Base-by-base conservation (phyloP, 30 jellyfish, hydroid and myxozoan genomes). In the Catostylus mosaicus region DNA sequence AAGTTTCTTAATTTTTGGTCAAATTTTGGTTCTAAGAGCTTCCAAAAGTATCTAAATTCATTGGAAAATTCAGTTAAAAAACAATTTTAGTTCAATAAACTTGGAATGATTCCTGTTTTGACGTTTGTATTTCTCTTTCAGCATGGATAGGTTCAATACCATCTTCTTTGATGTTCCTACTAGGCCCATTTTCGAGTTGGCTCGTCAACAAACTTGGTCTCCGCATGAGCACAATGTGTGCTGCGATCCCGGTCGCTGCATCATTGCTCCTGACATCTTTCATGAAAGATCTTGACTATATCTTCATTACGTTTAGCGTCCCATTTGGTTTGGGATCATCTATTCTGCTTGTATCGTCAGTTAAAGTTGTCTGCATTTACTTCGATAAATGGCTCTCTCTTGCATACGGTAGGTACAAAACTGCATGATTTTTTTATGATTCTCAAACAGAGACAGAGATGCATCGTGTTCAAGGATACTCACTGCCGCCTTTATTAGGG, bases 81-180 rank as follows among this genome's bases (percentile, higher is more conserved):
- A n/a, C n/a, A n/a, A n/a, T n/a, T n/a, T n/a, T n/a, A n/a, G n/a
- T n/a, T n/a, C n/a, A n/a, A n/a, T n/a, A n/a, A n/a, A n/a, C 24
- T 50, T 50, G 26, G 4, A 50, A 4, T 47, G 51, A 22, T 5
- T 1, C n/a, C 26, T 0, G 0, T 38, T 73, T 1, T 18, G 16
- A 23, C 19, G 3, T 0, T 31, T 29, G 24, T 40, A 19, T 40
- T 72, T 51, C 52, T 32, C 62, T 30, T 75, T 47, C 37, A 80
- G 90, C 90, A 11, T 80, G 90, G 90, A 36, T 68, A 47, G 83
- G 82, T 33, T 80, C 90, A 5, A 67, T 80, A 12, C 76, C 90
- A 7, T 24, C 36, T 23, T 71, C 83, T 22, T 32, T 66, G 77
- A 65, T 67, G 66, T 66, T 45, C 50, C 26, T 65, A 23, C 52